A percentile compares a stretch with the other conserved stretches of the same genome.
Evolutionary conservation across 2,888 invertebrate genomes (phyloP).

Genomic region (Tortrix viridana): DNA sequence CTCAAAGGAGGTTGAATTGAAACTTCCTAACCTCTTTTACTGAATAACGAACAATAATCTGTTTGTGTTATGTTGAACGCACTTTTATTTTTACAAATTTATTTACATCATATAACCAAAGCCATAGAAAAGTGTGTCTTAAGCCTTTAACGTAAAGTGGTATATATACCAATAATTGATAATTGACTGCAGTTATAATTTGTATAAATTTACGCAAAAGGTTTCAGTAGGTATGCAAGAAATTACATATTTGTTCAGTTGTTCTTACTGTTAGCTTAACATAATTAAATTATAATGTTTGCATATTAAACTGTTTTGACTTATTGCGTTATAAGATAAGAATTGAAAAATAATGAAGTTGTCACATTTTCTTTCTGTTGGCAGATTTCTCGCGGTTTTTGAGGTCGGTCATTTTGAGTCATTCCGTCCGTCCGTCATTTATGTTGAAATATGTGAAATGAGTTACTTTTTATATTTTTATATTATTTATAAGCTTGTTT

Average conservation of each 20-base stretch:
- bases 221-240: background rate
- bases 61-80: constrained; percentile 16
- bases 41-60: constrained; percentile 3
- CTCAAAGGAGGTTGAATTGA: background rate
- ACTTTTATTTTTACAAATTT: background rate
- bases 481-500: too few relatives aligned
- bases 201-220: constrained; percentile 1
- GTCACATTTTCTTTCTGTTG: background rate
- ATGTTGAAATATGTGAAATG: background rate
- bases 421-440: too few relatives aligned
- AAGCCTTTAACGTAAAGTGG: background rate
- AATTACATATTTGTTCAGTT: constrained; percentile 19
- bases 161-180: background rate
- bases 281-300: constrained; percentile 22
- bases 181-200: background rate
- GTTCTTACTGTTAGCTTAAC: constrained; percentile 22
- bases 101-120: background rate
- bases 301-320: constrained; percentile 3
- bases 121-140: background rate
- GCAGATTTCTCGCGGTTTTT: constrained; percentile 4
- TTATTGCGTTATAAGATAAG: constrained; percentile 11
- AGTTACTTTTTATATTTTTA: background rate
- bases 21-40: constrained; percentile 14
- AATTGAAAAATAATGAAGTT: background rate
- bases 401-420: constrained; percentile 9